phyloP scores from a whole-genome alignment of 2,888 invertebrate species.

The Myathropa florea region DNA sequence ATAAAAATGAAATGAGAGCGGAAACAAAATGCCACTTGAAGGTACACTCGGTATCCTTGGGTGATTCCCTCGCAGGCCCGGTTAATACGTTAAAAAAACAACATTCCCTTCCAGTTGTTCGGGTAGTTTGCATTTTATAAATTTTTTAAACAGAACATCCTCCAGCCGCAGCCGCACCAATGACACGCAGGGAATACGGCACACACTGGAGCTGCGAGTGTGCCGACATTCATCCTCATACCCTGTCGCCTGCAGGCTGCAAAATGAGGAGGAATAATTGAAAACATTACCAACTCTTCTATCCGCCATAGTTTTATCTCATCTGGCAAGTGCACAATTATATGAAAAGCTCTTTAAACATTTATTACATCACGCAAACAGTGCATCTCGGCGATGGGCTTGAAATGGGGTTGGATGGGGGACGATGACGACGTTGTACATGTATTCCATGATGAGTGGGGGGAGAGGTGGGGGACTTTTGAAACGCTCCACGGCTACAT shows the following conservation, averaged over 20 bases:
- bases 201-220: neutral
- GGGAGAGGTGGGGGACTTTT: neutral
- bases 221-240: conserved; percentile 35
- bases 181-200: neutral
- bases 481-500: conserved; percentile 39
- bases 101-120: neutral
- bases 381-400: neutral
- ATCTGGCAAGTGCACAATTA: conserved; percentile 68
- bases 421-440: too few species aligned
- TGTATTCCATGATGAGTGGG: neutral
- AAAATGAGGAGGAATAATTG: conserved; percentile 56
- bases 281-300: conserved; percentile 55
- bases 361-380: conserved; percentile 66
- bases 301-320: conserved; percentile 57
- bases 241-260: neutral
- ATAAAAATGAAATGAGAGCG: neutral
- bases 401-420: too few species aligned
- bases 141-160: conserved; percentile 25
- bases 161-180: neutral
- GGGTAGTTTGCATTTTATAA: conserved; percentile 27
- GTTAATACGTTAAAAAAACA: neutral
- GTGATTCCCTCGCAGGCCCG: neutral
- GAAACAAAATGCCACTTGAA: neutral
- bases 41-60: neutral
- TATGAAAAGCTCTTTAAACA: conserved; percentile 69